Percentiles rank a stretch among this genome's conserved stretches.
Evolutionary conservation across 1,140 invertebrate genomes (phyloP).

Genomic region (Drosophila carrolli): DNA sequence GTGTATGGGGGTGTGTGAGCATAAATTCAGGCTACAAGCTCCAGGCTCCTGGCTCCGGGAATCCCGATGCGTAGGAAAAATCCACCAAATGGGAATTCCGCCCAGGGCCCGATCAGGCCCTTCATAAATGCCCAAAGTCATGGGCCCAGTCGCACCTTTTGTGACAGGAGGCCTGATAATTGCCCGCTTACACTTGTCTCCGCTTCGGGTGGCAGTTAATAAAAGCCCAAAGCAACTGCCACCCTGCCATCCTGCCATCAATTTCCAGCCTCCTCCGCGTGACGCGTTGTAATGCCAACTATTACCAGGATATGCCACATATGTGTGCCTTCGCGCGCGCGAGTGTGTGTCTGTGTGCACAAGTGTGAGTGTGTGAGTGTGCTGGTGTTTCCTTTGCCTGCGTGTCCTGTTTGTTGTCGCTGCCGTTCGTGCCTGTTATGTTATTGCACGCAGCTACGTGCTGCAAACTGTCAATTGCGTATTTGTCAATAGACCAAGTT

Average conservation of each 20-base stretch:
- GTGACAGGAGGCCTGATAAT: conserved; percentile 43
- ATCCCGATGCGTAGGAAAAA: conserved; percentile 3
- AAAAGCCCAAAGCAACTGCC: conserved; percentile 55
- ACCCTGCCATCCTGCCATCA: conserved; percentile 51
- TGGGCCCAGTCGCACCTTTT: conserved; percentile 3
- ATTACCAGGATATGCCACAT: conserved; percentile 55
- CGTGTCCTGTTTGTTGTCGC: conserved; percentile 31
- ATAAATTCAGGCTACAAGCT: conserved; percentile 36
- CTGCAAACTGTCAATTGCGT: conserved; percentile 65
- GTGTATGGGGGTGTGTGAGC: conserved; percentile 12
- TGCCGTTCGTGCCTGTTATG: conserved; percentile 49
- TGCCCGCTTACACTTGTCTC: conserved; percentile 43
- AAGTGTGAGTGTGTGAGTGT: background rate
- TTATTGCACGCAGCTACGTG: conserved; percentile 55
- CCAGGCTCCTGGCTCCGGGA: background rate
- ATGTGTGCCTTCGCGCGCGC: conserved; percentile 7
- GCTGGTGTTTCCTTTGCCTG: conserved; percentile 7
- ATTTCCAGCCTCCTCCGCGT: conserved; percentile 28
- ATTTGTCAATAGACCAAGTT: conserved; percentile 60
- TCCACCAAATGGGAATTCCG: background rate
- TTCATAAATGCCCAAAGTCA: conserved; percentile 24
- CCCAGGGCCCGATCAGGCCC: background rate
- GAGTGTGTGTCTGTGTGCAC: conserved; percentile 4
- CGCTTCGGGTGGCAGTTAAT: conserved; percentile 51
- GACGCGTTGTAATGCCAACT: conserved; percentile 56